These are phyloP conservation scores for Callocephalon fimbriatum DNA, from an alignment of 2,113 vertebrate species.

Conservation along the genomic window DNA sequence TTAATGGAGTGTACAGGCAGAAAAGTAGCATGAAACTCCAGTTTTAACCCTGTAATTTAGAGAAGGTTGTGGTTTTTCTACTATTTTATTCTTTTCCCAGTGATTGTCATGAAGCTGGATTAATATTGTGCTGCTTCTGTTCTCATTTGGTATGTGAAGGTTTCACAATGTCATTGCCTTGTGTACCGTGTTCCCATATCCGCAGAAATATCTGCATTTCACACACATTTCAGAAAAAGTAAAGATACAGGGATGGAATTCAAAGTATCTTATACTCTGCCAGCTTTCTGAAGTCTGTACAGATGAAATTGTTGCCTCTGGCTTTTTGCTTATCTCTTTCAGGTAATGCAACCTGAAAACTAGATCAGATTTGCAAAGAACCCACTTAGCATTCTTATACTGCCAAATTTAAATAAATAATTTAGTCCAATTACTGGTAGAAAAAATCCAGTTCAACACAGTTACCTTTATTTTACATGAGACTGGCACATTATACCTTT, in stretches of 20 bases:
- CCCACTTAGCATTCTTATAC: neutral
- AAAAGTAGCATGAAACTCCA: neutral
- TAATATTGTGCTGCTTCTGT: constrained; percentile 6
- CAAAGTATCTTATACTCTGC: neutral
- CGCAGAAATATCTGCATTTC: constrained; percentile 24
- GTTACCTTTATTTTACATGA: neutral
- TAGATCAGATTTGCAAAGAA: neutral
- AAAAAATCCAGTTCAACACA: neutral
- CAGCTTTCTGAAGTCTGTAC: neutral
- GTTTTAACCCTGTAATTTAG: neutral
- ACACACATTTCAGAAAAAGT: neutral
- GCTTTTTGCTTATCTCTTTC: neutral
- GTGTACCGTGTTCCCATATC: neutral
- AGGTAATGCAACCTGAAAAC: neutral
- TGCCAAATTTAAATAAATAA: neutral
- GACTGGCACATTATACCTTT: neutral
- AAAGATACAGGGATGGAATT: neutral
- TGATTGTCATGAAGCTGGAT: neutral
- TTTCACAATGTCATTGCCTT: neutral
- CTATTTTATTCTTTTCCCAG: neutral
- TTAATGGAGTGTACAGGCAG: neutral
- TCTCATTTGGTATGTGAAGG: constrained; percentile 5
- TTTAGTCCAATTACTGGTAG: neutral
- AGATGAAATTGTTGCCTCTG: neutral
- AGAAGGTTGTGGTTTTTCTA: neutral